Evolutionary conservation across 2,113 vertebrate genomes (phyloP).

Genomic region (Glaucomys volans): DNA sequence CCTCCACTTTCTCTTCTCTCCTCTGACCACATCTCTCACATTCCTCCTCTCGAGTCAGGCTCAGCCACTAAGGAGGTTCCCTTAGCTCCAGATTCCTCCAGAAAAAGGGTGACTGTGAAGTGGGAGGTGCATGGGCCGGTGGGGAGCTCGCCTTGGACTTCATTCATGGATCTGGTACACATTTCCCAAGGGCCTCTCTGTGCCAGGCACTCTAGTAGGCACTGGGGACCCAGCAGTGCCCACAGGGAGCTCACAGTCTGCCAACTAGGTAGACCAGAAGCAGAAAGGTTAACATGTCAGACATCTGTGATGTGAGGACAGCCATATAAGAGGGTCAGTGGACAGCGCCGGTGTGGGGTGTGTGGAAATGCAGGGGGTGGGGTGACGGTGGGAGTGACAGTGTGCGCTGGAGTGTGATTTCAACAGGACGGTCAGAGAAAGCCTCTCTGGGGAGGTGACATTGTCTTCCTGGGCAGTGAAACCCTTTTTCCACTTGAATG

Average conservation of each 20-base stretch:
- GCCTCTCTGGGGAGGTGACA: not conserved
- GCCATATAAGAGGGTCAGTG: not conserved
- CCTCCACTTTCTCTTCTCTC: not conserved
- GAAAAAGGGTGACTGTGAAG: not conserved
- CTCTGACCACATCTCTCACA: not conserved
- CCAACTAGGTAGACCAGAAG: not conserved
- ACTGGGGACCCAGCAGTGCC: not conserved
- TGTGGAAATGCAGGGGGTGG: no score
- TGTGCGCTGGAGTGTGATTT: not conserved
- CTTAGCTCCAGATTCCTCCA: not conserved
- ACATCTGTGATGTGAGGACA: no score
- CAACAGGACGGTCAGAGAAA: not conserved
- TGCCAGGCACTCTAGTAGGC: not conserved
- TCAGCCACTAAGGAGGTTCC: not conserved
- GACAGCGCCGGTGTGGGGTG: rapidly evolving
- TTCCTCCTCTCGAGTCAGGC: not conserved
- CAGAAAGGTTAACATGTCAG: not conserved
- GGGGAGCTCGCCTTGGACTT: not conserved
- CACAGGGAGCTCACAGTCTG: not conserved
- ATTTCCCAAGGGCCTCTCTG: not conserved
- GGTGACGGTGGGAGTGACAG: no score
- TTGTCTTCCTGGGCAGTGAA: not conserved
- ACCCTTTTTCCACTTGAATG: not conserved
- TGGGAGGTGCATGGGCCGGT: not conserved
- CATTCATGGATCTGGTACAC: not conserved